Evolutionary conservation across 1,140 invertebrate species (phyloP).

Genomic region (Ylistrum balloti): DNA sequence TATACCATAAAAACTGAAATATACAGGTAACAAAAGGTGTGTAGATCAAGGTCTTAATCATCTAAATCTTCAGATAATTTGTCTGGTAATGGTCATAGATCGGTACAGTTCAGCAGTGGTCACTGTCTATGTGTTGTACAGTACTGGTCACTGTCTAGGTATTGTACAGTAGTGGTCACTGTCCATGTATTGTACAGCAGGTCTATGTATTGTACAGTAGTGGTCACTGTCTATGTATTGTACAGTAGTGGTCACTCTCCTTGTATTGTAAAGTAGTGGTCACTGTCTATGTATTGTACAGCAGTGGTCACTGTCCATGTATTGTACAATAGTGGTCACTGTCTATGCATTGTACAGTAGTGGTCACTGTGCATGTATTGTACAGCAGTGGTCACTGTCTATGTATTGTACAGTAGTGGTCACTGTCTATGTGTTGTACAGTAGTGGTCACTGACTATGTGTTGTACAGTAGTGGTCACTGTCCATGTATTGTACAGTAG

Average conservation of each 20-base stretch:
- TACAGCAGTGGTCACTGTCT: neutral
- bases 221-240: neutral
- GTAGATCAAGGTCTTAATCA: too few species aligned
- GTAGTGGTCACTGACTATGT: neutral
- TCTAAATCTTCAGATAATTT: too few species aligned
- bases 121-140: neutral
- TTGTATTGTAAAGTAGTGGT: neutral
- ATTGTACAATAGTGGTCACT: neutral
- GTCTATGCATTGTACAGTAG: neutral
- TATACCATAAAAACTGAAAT: too few species aligned
- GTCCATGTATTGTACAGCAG: too few species aligned
- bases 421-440: neutral
- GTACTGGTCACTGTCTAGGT: neutral
- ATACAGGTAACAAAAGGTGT: too few species aligned
- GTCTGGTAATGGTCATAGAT: neutral
- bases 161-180: neutral
- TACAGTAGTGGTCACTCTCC: neutral
- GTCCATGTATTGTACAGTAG: neutral
- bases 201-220: neutral
- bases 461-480: neutral
- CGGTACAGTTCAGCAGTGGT: neutral
- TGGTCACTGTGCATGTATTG: neutral
- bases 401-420: neutral
- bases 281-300: neutral
- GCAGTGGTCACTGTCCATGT: neutral